Evolutionary conservation across 2,797 vertebrate species (phyloP), one percentile per base, ranked within the genome.

Genomic region (Odontamblyopus rebecca): DNA sequence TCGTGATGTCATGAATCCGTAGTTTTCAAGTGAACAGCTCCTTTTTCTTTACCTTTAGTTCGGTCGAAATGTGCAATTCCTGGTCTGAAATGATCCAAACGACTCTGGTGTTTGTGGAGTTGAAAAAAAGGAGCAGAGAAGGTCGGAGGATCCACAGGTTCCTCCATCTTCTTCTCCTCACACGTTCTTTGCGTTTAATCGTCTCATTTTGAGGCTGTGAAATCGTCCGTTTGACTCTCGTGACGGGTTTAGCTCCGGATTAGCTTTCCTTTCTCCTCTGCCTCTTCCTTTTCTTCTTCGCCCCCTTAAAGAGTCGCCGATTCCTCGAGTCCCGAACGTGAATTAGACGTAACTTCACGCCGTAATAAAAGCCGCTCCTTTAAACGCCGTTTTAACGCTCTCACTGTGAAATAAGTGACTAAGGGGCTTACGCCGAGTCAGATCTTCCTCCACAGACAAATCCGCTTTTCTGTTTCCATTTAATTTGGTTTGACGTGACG

Each of bases 341-440:
- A 61, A 18, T 61, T 61, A 30, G 18, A 57, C 8, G 27, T 16
- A 7, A 8, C 27, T 30, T 19, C 2, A 3, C 15, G 27, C 29
- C 1, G 13, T 30, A 6, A 18, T 18, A 30, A 16, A 6, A 32
- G 4, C 13, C 0, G 26, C 15, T 15, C 27, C 15, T 30, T 61
- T 26, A 12, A 60, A 30, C 57, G 16, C 27, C n/a, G 4, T 32
- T 61, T 61, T 61, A 32, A 29, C 5, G 29, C 30, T 30, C 5
- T 18, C 6, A 6, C 59, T 61, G 59, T 61, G 59, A 61, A 61
- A 61, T 61, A 61, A 61, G 59, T 30, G 59, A 29, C 59, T 61
- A 61, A 61, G 29, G 7, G 13, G 59, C 29, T 61, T 61, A 61
- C 18, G 7, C 59, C 1, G 0, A 9, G 59, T 3, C 15, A 19